Base-by-base conservation (phyloP, 2,797 vertebrate species). In the Diplodus sargus region DNA sequence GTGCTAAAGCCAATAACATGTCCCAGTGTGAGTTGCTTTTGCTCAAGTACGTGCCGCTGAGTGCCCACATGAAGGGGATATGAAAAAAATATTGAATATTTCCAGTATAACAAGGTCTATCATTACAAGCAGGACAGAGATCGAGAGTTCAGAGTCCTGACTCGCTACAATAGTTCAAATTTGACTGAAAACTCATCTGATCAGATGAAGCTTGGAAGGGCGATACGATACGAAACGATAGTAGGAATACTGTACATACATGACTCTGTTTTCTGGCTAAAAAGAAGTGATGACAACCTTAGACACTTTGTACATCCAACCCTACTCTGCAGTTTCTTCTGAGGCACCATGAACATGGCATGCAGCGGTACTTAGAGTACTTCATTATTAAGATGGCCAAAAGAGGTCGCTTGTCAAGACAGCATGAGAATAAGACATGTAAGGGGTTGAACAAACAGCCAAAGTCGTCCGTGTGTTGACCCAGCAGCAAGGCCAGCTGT, bases 1-100 rank as follows among this genome's bases (percentile, higher is more conserved):
- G 48, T 60, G 11, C 45, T 67, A 9, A 81, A 71, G 51, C 79
- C 82, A 82, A 82, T 82, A 73, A 70, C 48, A 5, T 28, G 51
- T 42, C 43, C 60, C 59, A 56, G 70, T 63, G 20, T 53, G 75
- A 67, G 49, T 23, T 25, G 5, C 4, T 81, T 65, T 65, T 65
- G 34, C 58, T 77, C 25, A 52, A 68, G 48, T 23, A 22, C 5
- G 60, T 43, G 69, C 42, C 59, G 65, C 63, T 66, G 48, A 60
- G 59, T 34, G 53, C 34, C 61, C 23, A 76, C 62, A 62, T n/a
- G 54, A 49, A 71, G 17, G 12, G 8, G 5, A 39, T 39, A 25
- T 52, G 4, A 25, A 57, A 49, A 45, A 51, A 14, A 2, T 0
- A 43, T 39, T 13, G 10, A 78, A 65, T 16, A 39, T 28, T 23